phyloP scores from a whole-genome alignment of 1,140 invertebrate species.

The Lineus longissimus region DNA sequence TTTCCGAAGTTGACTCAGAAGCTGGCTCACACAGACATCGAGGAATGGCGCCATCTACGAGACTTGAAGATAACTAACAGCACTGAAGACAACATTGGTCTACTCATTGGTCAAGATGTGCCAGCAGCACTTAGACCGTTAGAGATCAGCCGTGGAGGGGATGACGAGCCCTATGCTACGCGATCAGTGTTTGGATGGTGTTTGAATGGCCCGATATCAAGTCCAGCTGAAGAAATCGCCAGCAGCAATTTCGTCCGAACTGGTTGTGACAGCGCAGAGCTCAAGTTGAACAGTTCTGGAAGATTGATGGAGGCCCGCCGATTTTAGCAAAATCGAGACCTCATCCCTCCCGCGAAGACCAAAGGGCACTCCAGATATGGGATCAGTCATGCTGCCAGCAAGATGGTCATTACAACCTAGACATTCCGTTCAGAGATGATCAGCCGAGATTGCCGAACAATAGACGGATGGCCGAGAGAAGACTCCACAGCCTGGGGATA shows the following conservation, averaged over 20 bases:
- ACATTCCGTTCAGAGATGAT: constrained; percentile 10
- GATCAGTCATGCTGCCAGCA: constrained; percentile 11
- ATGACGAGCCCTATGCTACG: constrained; percentile 9
- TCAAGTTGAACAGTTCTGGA: background rate
- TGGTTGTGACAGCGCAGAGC: background rate
- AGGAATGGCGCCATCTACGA: background rate
- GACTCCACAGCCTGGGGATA: constrained; percentile 9
- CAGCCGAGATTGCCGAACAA: constrained; percentile 10
- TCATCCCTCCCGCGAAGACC: background rate
- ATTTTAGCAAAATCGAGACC: background rate
- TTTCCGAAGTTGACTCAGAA: background rate
- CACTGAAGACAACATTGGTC: background rate
- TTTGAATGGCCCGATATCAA: constrained; percentile 3
- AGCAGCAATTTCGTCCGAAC: background rate
- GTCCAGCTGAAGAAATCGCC: too few relatives aligned
- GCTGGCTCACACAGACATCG: background rate
- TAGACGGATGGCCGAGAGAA: background rate
- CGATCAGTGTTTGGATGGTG: constrained; percentile 10
- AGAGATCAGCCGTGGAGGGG: constrained; percentile 2
- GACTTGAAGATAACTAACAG: background rate
- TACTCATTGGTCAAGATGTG: constrained; percentile 10
- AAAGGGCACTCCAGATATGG: background rate
- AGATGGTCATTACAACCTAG: constrained; percentile 12
- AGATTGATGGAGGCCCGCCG: too few relatives aligned
- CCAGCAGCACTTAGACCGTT: background rate